phyloP scores from a whole-genome alignment of 2,888 invertebrate genomes.

The Diadegma fenestrale region DNA sequence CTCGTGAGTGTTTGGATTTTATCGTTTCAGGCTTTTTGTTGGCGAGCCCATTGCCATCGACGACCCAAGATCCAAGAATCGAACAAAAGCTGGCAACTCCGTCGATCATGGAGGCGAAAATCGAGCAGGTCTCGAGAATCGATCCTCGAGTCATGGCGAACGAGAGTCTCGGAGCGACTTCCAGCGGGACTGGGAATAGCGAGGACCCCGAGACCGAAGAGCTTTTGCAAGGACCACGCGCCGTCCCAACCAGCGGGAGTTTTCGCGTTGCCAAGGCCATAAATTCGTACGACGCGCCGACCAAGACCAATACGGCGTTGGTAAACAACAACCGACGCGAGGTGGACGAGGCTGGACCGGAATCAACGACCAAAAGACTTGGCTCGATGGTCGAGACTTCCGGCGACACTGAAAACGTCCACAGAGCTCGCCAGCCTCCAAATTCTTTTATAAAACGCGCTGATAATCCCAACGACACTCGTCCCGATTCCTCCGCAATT shows the following conservation, averaged over 20 bases:
- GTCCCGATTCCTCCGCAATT: not conserved
- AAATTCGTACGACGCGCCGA: constrained; percentile 73
- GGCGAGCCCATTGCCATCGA: constrained; percentile 77
- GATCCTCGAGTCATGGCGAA: constrained; percentile 27
- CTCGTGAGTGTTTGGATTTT: not conserved
- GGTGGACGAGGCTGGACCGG: constrained; percentile 3
- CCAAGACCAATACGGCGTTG: constrained; percentile 63
- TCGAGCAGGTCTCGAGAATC: not conserved
- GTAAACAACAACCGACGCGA: not conserved
- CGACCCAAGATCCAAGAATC: constrained; percentile 72
- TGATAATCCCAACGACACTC: constrained; percentile 23
- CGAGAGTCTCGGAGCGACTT: constrained; percentile 24
- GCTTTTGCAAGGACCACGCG: not conserved
- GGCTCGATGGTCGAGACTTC: not conserved
- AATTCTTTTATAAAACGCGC: constrained; percentile 22
- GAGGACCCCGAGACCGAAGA: not conserved
- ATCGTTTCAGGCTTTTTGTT: constrained; percentile 63
- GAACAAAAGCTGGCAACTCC: constrained; percentile 26
- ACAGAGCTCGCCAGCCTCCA: constrained; percentile 22
- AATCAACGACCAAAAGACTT: not conserved
- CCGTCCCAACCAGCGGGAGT: constrained; percentile 52
- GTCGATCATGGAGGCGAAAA: not conserved
- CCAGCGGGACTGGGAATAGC: constrained; percentile 15
- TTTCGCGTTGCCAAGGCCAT: constrained; percentile 80
- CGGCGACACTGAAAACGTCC: not conserved